Evolutionary conservation across 2,797 vertebrate genomes (phyloP).

Genomic region (Lepidocolaptes lacrymiger): DNA sequence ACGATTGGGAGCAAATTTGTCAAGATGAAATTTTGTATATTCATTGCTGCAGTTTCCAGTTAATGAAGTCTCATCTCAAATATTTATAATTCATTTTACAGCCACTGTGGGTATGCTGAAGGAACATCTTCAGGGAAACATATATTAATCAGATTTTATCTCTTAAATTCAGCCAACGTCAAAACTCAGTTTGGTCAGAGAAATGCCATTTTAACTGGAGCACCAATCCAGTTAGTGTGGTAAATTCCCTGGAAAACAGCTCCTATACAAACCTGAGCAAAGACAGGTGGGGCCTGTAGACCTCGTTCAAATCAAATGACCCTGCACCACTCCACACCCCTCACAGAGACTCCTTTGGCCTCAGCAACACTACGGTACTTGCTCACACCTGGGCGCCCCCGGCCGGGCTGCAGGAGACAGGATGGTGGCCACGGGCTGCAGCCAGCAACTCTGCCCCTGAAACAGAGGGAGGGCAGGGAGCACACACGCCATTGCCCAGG

Average conservation of each 20-base stretch:
- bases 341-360: background rate
- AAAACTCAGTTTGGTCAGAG: background rate
- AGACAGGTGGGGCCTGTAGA: background rate
- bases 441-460: background rate
- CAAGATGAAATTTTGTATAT: constrained; percentile 9
- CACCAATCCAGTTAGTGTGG: background rate
- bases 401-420: background rate
- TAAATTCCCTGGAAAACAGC: background rate
- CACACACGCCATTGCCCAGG: background rate
- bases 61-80: constrained; percentile 41
- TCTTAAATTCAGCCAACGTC: background rate
- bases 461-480: background rate
- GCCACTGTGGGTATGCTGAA: background rate
- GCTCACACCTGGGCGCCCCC: background rate
- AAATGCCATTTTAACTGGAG: background rate
- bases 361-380: background rate
- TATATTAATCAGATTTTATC: background rate
- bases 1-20: constrained; percentile 21
- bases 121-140: background rate
- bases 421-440: background rate
- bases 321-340: background rate
- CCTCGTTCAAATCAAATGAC: background rate
- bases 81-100: constrained; percentile 36
- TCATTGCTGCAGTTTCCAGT: constrained; percentile 17
- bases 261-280: background rate